Base-by-base conservation (phyloP, 53 echinoderm and acorn worm genomes). In the Pentamera pediparva region DNA sequence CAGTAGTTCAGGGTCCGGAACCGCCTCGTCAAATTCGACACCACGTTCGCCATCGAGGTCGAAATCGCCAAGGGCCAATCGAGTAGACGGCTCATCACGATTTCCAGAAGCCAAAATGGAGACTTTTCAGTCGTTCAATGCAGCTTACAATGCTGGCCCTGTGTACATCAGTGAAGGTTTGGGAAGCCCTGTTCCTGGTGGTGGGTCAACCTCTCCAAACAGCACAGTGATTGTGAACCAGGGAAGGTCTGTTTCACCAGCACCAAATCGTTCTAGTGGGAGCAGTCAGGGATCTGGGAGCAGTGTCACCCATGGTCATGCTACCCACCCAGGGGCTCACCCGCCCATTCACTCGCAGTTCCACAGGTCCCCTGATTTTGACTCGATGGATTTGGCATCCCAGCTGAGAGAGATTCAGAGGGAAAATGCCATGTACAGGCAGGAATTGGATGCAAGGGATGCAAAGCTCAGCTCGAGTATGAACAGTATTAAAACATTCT, bases 401-500 rank as follows among this genome's bases (percentile, higher is more conserved):
- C 96, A 96, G 59, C 79, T 96, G 43, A 74, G 87, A 59, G 96
- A 96, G 69, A 79, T 83, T 59, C 91, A 96, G 83, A 77, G 87
- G 60, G 96, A 88, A 75, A 96, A 91, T 71, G 85, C 83, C 37
- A 40, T 75, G 55, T 77, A 86, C 32, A 85, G 87, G 56, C 90
- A 96, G 48, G 96, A 96, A 43, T 63, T 96, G 20, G 96, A 96
- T 36, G 83, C 85, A 34, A 91, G 83, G 58, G 96, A 96, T 54
- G 69, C 85, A 38, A 96, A 96, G 64, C 75, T 96, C 45, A 87
- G 82, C 67, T 96, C 96, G 30, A 91, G 91, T 56, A 96, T 96
- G 96, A 96, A 96, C 74, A 96, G 96, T 75, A 96, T 96, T 65
- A 96, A 96, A 65, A 96, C 96, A 34, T 96, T 96, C 70, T 96